Percentiles rank a stretch among this genome's conserved stretches.
These are phyloP conservation scores for Oxygymnocypris stewartii DNA, from an alignment of 2,113 vertebrate genomes.

Conservation along the genomic window DNA sequence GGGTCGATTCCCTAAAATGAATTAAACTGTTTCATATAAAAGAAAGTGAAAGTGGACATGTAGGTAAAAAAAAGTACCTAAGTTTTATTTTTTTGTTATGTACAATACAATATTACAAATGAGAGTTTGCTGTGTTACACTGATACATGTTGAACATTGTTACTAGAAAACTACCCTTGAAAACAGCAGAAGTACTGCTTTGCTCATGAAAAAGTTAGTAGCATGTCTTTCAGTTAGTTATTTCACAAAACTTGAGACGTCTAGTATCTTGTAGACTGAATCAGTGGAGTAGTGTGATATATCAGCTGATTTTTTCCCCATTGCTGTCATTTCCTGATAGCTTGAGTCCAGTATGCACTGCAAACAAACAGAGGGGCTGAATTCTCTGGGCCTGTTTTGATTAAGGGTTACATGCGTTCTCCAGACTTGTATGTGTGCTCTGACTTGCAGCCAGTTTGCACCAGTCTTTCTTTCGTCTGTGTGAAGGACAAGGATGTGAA, in stretches of 20 bases:
- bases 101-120: too few relatives aligned
- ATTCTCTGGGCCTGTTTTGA: constrained; percentile 57
- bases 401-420: constrained; percentile 54
- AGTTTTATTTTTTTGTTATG: too few relatives aligned
- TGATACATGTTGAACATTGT: too few relatives aligned
- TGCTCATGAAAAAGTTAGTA: too few relatives aligned
- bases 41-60: too few relatives aligned
- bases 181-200: too few relatives aligned
- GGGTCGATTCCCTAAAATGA: too few relatives aligned
- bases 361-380: constrained; percentile 56
- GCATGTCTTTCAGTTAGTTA: background rate
- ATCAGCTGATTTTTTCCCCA: constrained; percentile 1
- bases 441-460: constrained; percentile 37
- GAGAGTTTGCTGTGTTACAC: too few relatives aligned
- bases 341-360: constrained; percentile 42
- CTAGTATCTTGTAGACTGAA: background rate
- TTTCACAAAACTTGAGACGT: background rate
- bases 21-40: too few relatives aligned
- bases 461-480: constrained; percentile 45
- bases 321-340: constrained; percentile 50
- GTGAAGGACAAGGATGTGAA: constrained; percentile 61
- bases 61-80: too few relatives aligned
- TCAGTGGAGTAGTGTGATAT: background rate
- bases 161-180: too few relatives aligned
- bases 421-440: constrained; percentile 54